These are phyloP conservation scores for Oryzias sinensis DNA, from an alignment of 2,797 vertebrate species.

Conservation along the genomic window DNA sequence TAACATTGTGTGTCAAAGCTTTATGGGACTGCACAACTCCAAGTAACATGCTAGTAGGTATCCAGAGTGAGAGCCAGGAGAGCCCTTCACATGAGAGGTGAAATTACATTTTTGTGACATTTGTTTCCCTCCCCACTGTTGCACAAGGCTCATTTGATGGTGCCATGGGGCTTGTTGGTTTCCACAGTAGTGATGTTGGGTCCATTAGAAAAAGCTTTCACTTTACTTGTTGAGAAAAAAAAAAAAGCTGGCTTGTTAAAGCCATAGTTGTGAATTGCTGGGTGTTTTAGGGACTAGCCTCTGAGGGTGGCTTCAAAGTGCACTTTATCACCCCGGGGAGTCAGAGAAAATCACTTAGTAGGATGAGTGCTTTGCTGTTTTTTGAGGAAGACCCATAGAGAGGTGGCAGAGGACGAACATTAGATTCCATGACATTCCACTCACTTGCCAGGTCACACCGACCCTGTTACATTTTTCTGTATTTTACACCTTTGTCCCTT, in stretches of 20 bases:
- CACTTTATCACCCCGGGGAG: constrained; percentile 67
- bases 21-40: constrained; percentile 42
- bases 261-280: constrained; percentile 60
- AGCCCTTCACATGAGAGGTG: constrained; percentile 66
- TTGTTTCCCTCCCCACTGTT: constrained; percentile 68
- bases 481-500: constrained; percentile 31
- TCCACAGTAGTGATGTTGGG: constrained; percentile 52
- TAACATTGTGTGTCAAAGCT: constrained; percentile 38
- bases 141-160: constrained; percentile 60
- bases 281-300: constrained; percentile 64
- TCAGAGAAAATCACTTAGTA: constrained; percentile 61
- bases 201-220: constrained; percentile 75
- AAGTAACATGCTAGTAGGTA: constrained; percentile 56
- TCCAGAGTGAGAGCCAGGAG: constrained; percentile 62
- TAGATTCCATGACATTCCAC: constrained; percentile 45
- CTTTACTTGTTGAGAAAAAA: constrained; percentile 60
- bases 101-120: constrained; percentile 77
- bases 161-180: constrained; percentile 73
- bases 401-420: constrained; percentile 37
- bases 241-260: constrained; percentile 55
- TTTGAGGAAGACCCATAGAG: constrained; percentile 39
- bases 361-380: constrained; percentile 49
- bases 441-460: constrained; percentile 25
- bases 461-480: constrained; percentile 16
- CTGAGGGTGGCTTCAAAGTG: constrained; percentile 64